Conservation (phyloP, 1,140 invertebrate species). For the Caenorhabditis briggsae region DNA sequence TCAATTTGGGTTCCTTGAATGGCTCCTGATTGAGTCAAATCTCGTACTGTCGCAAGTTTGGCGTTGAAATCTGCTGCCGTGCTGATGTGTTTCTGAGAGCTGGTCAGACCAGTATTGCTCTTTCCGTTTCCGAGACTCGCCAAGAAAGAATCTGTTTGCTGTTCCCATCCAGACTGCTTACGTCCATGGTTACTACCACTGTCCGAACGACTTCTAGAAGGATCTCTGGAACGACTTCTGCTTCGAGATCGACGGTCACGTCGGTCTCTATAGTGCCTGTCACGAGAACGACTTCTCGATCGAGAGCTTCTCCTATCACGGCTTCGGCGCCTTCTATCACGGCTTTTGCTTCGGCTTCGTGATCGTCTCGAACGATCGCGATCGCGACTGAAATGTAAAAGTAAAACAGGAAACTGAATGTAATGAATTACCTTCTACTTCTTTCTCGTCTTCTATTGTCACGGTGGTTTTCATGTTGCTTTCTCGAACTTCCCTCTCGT, state of each 20-base stretch:
- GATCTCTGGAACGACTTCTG: background rate
- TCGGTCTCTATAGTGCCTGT: background rate
- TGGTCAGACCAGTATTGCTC: background rate
- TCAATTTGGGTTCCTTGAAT: conserved; percentile 2
- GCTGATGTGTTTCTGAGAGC: background rate
- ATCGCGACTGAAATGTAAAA: background rate
- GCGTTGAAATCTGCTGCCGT: background rate
- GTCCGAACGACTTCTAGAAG: background rate
- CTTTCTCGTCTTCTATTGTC: background rate
- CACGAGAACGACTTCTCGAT: conserved; percentile 28
- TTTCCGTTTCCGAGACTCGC: background rate
- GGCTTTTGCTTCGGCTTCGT: background rate
- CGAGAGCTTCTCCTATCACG: background rate
- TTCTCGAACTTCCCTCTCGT: background rate
- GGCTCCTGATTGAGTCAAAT: background rate
- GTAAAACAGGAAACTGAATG: background rate
- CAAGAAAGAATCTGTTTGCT: conserved; percentile 9
- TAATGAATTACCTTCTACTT: background rate
- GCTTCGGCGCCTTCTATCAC: too few relatives aligned
- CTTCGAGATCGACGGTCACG: background rate
- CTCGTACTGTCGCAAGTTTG: background rate
- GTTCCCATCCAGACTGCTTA: background rate
- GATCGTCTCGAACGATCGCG: background rate
- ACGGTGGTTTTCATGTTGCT: background rate
- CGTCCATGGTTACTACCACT: background rate